Evolutionary conservation across 2,113 vertebrate genomes (phyloP).

Genomic region (Microtus oregoni): DNA sequence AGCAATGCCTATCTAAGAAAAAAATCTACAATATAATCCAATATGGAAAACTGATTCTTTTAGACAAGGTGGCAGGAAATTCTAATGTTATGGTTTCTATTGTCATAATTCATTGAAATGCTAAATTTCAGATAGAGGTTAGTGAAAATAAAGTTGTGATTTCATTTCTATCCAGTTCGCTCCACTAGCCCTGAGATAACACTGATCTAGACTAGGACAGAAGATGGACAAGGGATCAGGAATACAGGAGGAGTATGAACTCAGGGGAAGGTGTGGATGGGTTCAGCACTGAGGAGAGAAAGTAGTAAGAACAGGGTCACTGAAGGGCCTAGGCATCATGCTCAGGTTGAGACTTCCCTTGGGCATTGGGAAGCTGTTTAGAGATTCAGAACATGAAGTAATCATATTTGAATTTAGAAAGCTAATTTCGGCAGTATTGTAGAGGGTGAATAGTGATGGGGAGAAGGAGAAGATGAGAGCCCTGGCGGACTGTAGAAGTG

Average conservation of each 20-base stretch:
- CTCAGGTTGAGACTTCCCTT: background rate
- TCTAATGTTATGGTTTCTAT: background rate
- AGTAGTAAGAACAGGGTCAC: background rate
- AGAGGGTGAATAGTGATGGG: background rate
- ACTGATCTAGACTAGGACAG: background rate
- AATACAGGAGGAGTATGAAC: background rate
- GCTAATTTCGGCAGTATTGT: background rate
- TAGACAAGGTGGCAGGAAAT: background rate
- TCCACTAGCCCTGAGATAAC: background rate
- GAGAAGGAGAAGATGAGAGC: background rate
- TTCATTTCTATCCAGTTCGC: conserved; percentile 25
- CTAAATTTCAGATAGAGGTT: background rate
- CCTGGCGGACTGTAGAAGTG: background rate
- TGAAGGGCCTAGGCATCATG: background rate
- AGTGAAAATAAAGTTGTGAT: conserved; percentile 17
- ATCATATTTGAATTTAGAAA: background rate
- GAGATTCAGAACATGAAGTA: background rate
- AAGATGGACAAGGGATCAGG: background rate
- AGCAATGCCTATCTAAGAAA: conserved; percentile 15
- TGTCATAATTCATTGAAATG: background rate
- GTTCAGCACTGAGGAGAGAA: background rate
- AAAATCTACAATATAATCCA: background rate
- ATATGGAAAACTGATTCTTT: background rate
- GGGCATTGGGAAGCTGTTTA: background rate
- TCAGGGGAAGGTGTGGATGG: background rate